A percentile compares a stretch with the other conserved stretches of the same genome.
Conservation (phyloP, 2,888 invertebrate genomes). For the Rhogogaster chlorosoma region DNA sequence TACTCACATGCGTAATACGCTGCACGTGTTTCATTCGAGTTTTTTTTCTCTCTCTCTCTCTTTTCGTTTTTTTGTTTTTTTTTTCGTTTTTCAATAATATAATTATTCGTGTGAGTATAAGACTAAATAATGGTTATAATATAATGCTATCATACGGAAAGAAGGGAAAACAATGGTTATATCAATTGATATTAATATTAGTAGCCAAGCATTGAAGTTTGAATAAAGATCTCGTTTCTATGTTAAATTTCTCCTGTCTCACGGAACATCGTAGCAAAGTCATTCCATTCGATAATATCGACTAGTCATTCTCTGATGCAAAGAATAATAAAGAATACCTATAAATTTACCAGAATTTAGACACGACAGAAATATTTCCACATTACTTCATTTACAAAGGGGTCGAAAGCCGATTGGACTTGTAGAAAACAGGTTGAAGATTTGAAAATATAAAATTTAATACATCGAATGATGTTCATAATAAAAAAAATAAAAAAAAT, state of each 20-base stretch:
- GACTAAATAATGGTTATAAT: constrained; percentile 18
- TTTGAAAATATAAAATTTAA: background rate
- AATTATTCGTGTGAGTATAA: too few species aligned
- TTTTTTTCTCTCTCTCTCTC: background rate
- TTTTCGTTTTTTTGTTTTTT: background rate
- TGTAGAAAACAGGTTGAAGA: background rate
- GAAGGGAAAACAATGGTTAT: background rate
- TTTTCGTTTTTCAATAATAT: too few species aligned
- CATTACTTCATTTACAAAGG: background rate
- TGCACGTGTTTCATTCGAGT: background rate
- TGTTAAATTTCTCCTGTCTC: background rate
- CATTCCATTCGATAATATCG: background rate
- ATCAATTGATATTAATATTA: constrained; percentile 33
- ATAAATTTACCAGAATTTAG: background rate
- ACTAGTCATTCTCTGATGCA: constrained; percentile 8
- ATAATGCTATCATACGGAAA: background rate
- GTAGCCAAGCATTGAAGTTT: constrained; percentile 13
- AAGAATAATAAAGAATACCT: constrained; percentile 5
- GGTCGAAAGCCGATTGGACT: background rate
- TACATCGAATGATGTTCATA: background rate
- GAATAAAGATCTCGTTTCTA: background rate
- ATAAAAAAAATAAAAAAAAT: background rate
- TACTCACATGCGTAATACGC: background rate
- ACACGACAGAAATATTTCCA: background rate
- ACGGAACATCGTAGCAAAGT: background rate